These are phyloP conservation scores for Rutilus rutilus DNA, from an alignment of 2,113 vertebrate species.

Conservation along the genomic window DNA sequence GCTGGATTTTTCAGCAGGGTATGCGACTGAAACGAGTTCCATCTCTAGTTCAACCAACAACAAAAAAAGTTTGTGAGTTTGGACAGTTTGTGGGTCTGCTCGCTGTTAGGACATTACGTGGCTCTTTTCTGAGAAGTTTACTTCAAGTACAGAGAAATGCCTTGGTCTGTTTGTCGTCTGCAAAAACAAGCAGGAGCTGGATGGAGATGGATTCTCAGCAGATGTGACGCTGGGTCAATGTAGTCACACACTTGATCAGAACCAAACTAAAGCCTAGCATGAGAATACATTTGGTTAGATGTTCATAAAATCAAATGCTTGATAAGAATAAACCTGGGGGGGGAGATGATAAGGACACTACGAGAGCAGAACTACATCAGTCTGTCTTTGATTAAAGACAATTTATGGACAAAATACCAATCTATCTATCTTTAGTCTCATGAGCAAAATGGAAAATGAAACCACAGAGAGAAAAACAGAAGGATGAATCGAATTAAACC, in stretches of 20 bases:
- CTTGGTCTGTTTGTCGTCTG: constrained; percentile 24
- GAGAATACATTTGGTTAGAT: constrained; percentile 1
- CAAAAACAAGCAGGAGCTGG: constrained; percentile 18
- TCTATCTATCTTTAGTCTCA: background rate
- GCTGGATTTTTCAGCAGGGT: too few relatives aligned
- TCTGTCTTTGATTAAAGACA: constrained; percentile 6
- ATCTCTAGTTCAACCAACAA: background rate
- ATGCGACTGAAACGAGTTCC: background rate
- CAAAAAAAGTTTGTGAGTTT: background rate
- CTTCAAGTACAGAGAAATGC: background rate
- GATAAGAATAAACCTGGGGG: constrained; percentile 1
- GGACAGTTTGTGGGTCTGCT: background rate
- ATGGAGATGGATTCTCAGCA: constrained; percentile 2
- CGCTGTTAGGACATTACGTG: background rate
- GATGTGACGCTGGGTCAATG: background rate
- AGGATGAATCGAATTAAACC: background rate
- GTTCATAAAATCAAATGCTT: constrained; percentile 15
- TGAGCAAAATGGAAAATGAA: background rate
- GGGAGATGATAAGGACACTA: background rate
- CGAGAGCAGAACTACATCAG: background rate
- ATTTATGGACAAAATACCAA: background rate
- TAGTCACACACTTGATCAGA: constrained; percentile 9
- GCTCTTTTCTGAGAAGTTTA: constrained; percentile 27
- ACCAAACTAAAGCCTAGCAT: constrained; percentile 3
- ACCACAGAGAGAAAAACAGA: background rate